phyloP scores from a whole-genome alignment of 1,140 invertebrate species.

The Bradysia coprophila region DNA sequence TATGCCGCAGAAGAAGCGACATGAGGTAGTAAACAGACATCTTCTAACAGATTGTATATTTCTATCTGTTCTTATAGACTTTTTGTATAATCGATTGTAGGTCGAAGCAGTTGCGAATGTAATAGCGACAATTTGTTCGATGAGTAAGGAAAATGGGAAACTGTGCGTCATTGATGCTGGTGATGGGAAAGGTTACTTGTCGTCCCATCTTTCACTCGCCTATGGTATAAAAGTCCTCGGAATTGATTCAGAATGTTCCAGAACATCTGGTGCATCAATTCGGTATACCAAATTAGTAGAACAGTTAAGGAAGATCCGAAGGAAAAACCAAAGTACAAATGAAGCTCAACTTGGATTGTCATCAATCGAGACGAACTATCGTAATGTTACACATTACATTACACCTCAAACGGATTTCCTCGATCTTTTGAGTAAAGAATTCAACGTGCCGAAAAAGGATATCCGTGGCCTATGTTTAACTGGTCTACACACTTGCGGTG shows the following conservation, averaged over 20 bases:
- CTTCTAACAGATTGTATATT: too few relatives aligned
- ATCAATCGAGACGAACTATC: conserved; percentile 24
- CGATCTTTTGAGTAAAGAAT: conserved; percentile 27
- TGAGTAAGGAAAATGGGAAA: conserved; percentile 15
- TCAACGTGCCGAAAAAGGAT: conserved; percentile 11
- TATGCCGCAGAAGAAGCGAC: conserved; percentile 63
- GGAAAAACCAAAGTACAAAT: not conserved
- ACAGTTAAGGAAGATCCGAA: too few relatives aligned
- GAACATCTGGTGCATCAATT: conserved; percentile 40
- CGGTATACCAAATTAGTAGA: conserved; percentile 39
- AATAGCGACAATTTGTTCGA: too few relatives aligned
- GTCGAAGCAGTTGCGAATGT: too few relatives aligned
- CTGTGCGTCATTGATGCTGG: not conserved
- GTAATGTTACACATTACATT: conserved; percentile 26
- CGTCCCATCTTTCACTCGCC: conserved; percentile 47
- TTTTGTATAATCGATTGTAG: too few relatives aligned
- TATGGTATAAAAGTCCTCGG: conserved; percentile 55
- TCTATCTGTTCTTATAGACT: too few relatives aligned
- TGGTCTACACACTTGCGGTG: conserved; percentile 81
- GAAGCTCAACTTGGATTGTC: conserved; percentile 8
- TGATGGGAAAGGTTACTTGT: conserved; percentile 33
- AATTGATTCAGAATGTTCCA: conserved; percentile 47
- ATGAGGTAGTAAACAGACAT: too few relatives aligned
- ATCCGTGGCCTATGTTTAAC: conserved; percentile 31
- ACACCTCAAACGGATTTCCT: conserved; percentile 28